Evolutionary conservation across 92 coral and sea anemone genomes (phyloP).

Genomic region (Heteractis magnifica): DNA sequence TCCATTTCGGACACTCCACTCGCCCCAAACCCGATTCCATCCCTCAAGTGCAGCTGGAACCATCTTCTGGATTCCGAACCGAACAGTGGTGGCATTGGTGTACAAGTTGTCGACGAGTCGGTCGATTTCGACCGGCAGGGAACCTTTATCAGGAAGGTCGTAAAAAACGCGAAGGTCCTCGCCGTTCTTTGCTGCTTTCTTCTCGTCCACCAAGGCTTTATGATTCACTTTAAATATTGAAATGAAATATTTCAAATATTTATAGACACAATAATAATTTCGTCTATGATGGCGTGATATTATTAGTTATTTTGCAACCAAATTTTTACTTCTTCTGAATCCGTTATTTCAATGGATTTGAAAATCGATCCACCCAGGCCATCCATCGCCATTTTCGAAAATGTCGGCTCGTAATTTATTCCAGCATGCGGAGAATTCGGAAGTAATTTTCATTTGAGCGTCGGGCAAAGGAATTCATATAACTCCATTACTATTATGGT

Average conservation of each 20-base stretch:
- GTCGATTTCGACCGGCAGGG: constrained; percentile 40
- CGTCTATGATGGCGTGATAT: too few species aligned
- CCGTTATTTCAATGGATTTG: too few species aligned
- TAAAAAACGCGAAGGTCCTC: constrained; percentile 52
- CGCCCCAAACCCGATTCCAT: constrained; percentile 54
- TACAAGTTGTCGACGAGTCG: constrained; percentile 43
- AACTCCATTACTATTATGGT: too few species aligned
- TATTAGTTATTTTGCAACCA: too few species aligned
- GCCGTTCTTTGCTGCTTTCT: constrained; percentile 32
- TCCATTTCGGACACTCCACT: constrained; percentile 46
- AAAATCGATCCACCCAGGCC: too few species aligned
- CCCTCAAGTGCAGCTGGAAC: constrained; percentile 32
- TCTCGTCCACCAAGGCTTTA: constrained; percentile 35
- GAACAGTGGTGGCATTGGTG: constrained; percentile 38
- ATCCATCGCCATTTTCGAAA: too few species aligned
- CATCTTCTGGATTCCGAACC: constrained; percentile 43
- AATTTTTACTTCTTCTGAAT: too few species aligned
- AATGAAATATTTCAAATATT: not conserved
- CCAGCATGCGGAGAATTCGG: too few species aligned
- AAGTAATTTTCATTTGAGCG: too few species aligned
- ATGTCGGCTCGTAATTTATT: too few species aligned
- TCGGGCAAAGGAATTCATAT: too few species aligned
- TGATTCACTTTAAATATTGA: constrained; percentile 24
- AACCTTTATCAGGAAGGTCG: constrained; percentile 24
- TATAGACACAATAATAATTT: too few species aligned